Conservation (phyloP, 2,797 vertebrate species). For the Gadopsis marmoratus region DNA sequence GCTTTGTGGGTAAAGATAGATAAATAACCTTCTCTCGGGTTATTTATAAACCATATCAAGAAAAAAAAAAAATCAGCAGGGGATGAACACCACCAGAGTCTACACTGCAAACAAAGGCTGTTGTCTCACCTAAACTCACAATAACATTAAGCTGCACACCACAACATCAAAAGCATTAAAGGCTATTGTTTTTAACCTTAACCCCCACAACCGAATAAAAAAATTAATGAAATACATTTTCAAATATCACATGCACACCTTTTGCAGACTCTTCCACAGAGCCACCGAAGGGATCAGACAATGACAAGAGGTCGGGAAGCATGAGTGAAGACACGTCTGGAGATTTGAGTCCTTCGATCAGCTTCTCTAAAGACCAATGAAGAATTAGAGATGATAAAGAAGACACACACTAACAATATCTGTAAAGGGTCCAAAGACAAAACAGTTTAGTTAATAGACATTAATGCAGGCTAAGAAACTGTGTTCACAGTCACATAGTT, state of each 20-base stretch:
- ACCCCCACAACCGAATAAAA: neutral
- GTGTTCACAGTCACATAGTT: neutral
- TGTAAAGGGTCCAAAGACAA: neutral
- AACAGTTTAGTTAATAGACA: neutral
- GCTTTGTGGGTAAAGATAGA: neutral
- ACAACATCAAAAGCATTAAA: neutral
- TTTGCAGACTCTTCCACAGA: slow-evolving; percentile 88
- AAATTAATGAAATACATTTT: neutral
- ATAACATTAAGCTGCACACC: neutral
- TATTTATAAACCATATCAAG: neutral
- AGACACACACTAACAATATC: slow-evolving; percentile 7
- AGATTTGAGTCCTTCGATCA: slow-evolving; percentile 99
- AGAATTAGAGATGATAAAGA: neutral
- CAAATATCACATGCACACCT: slow-evolving; percentile 78
- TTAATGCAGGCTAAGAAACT: neutral
- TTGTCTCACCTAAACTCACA: neutral
- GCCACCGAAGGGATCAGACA: slow-evolving; percentile 95
- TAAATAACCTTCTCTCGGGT: neutral
- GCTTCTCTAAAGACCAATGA: slow-evolving; percentile 89
- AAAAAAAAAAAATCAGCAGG: no score
- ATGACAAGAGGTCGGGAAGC: slow-evolving; percentile 94
- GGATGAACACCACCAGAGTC: neutral
- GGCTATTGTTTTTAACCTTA: neutral
- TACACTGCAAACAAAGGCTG: neutral
- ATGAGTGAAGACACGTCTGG: slow-evolving; percentile 94